These are phyloP conservation scores for Salarias fasciatus DNA, from an alignment of 2,797 vertebrate genomes.

Conservation along the genomic window DNA sequence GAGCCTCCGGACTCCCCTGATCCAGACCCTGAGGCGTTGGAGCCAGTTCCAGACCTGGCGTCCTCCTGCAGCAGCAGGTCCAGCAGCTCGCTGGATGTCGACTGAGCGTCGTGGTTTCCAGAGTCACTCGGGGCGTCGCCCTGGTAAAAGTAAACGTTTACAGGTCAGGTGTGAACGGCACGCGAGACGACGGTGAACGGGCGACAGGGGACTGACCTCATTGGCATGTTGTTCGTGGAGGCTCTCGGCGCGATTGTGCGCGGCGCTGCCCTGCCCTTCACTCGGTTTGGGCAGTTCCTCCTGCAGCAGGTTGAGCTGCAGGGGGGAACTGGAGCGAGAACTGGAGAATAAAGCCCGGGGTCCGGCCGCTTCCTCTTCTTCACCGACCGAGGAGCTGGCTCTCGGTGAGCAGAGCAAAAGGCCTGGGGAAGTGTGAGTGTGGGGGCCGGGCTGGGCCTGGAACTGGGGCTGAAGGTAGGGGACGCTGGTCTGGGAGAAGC, in stretches of 20 bases:
- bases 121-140: slow-evolving; percentile 63
- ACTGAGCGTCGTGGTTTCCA: slow-evolving; percentile 75
- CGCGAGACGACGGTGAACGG: not conserved
- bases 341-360: slow-evolving; percentile 79
- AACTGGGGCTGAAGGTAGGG: slow-evolving; percentile 66
- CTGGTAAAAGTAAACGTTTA: slow-evolving; percentile 57
- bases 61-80: slow-evolving; percentile 75
- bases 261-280: slow-evolving; percentile 66
- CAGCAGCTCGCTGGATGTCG: slow-evolving; percentile 79
- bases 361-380: slow-evolving; percentile 71
- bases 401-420: slow-evolving; percentile 60
- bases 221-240: slow-evolving; percentile 66
- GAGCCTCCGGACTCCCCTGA: slow-evolving; percentile 80
- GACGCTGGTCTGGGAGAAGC: slow-evolving; percentile 34
- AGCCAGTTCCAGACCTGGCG: slow-evolving; percentile 78
- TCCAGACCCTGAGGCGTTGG: slow-evolving; percentile 82
- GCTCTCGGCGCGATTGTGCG: slow-evolving; percentile 64
- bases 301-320: slow-evolving; percentile 89
- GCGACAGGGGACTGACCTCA: slow-evolving; percentile 56
- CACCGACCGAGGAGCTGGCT: slow-evolving; percentile 66
- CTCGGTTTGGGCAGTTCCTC: slow-evolving; percentile 84
- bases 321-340: slow-evolving; percentile 88
- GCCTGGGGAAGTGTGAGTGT: slow-evolving; percentile 36
- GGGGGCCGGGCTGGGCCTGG: slow-evolving; percentile 42
- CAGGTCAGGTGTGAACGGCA: slow-evolving; percentile 15